These are phyloP conservation scores for Eulimnadia texana DNA, from an alignment of 1,140 invertebrate genomes.

Conservation along the genomic window DNA sequence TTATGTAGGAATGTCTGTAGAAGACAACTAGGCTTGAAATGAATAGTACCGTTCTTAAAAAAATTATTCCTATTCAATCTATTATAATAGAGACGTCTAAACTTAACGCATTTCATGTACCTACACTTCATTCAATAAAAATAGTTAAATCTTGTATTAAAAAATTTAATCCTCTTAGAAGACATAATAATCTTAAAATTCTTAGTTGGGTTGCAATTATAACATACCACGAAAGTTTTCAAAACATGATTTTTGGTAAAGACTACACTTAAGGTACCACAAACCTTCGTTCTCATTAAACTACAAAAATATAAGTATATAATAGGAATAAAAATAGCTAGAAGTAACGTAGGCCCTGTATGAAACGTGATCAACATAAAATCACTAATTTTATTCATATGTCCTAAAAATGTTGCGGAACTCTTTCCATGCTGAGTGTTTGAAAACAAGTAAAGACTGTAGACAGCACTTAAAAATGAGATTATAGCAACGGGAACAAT, in stretches of 20 bases:
- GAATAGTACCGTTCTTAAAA: conserved; percentile 26
- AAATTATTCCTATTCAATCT: conserved; percentile 3
- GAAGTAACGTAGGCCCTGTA: too few relatives aligned
- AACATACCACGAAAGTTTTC: not conserved
- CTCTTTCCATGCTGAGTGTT: not conserved
- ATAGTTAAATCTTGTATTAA: not conserved
- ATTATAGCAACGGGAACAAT: conserved; percentile 35
- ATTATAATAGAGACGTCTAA: not conserved
- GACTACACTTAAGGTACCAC: conserved; percentile 6
- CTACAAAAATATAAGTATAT: not conserved
- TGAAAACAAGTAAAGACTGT: conserved; percentile 21
- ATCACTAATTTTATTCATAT: not conserved
- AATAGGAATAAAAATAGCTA: too few relatives aligned
- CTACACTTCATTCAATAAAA: conserved; percentile 7
- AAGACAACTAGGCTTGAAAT: conserved; percentile 45
- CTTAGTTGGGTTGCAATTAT: not conserved
- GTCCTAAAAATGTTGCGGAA: not conserved
- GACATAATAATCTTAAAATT: not conserved
- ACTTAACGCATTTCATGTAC: not conserved
- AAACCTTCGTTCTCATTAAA: conserved; percentile 11
- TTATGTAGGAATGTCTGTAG: conserved; percentile 44
- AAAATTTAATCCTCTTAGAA: not conserved
- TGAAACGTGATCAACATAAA: not conserved
- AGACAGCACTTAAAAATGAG: conserved; percentile 23
- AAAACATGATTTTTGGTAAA: not conserved